phyloP scores from a whole-genome alignment of 1,140 invertebrate species.

The Drosophila novamexicana region DNA sequence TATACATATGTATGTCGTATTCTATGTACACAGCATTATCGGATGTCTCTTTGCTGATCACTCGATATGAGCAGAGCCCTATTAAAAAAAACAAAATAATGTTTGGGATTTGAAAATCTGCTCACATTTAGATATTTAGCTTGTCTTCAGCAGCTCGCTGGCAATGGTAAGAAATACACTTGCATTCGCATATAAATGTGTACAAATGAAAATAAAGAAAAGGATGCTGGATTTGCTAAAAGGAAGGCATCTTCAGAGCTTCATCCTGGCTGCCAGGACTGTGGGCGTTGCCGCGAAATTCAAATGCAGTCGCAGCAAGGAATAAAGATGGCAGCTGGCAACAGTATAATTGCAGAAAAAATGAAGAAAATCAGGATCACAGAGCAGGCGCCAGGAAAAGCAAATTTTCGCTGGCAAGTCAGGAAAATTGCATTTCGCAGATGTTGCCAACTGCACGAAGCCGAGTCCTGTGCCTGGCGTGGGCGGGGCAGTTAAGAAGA shows the following conservation, averaged over 20 bases:
- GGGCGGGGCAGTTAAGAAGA: constrained; percentile 50
- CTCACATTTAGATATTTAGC: not conserved
- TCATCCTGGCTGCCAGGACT: too few species aligned
- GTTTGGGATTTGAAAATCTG: not conserved
- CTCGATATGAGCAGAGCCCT: constrained; percentile 2
- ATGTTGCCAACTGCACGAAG: constrained; percentile 68
- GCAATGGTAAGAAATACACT: too few species aligned
- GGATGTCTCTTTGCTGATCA: not conserved
- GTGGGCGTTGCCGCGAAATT: too few species aligned
- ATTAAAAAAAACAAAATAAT: constrained; percentile 5
- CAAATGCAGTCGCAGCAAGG: constrained; percentile 47
- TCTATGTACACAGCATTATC: too few species aligned
- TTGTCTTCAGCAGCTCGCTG: too few species aligned
- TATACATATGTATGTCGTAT: not conserved
- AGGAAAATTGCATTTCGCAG: constrained; percentile 77
- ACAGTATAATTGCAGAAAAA: constrained; percentile 20
- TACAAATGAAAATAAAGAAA: too few species aligned
- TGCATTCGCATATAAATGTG: too few species aligned
- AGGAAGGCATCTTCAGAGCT: too few species aligned
- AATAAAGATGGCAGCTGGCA: constrained; percentile 55
- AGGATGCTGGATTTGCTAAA: too few species aligned
- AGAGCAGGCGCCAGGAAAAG: constrained; percentile 4
- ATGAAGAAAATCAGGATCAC: constrained; percentile 22
- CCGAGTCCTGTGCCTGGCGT: not conserved
- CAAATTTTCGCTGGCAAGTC: constrained; percentile 55